Conservation (phyloP, 1,140 invertebrate species). For the Neotoxoptera formosana region DNA sequence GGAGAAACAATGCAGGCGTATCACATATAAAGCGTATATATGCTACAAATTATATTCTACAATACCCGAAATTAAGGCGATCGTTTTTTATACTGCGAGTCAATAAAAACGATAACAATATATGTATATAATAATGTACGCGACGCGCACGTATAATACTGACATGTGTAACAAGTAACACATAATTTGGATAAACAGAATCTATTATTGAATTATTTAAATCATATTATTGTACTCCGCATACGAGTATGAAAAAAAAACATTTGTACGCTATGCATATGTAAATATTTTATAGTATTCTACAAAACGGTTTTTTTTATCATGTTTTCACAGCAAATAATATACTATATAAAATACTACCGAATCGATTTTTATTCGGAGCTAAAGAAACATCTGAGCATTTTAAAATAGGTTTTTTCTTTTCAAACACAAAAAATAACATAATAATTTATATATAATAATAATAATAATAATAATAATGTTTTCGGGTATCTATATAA, state of each 20-base stretch:
- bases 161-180: background rate
- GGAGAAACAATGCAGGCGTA: too few species aligned
- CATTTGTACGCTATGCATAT: background rate
- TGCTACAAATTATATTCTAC: background rate
- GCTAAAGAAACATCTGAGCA: background rate
- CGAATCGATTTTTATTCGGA: background rate
- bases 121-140: background rate
- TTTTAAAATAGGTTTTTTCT: background rate
- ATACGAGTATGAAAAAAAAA: slow-evolving; percentile 16
- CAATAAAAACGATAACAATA: slow-evolving; percentile 8
- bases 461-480: too few species aligned
- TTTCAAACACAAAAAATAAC: background rate
- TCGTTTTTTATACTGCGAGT: background rate
- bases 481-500: background rate
- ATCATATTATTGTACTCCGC: background rate
- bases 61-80: background rate
- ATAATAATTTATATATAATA: slow-evolving; percentile 7
- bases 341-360: slow-evolving; percentile 16
- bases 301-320: background rate
- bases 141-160: background rate
- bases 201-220: slow-evolving; percentile 16
- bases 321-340: background rate
- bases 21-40: background rate
- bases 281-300: background rate
- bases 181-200: background rate